These are phyloP conservation scores for Tympanuchus pallidicinctus DNA, from an alignment of 2,113 vertebrate genomes.

Conservation along the genomic window DNA sequence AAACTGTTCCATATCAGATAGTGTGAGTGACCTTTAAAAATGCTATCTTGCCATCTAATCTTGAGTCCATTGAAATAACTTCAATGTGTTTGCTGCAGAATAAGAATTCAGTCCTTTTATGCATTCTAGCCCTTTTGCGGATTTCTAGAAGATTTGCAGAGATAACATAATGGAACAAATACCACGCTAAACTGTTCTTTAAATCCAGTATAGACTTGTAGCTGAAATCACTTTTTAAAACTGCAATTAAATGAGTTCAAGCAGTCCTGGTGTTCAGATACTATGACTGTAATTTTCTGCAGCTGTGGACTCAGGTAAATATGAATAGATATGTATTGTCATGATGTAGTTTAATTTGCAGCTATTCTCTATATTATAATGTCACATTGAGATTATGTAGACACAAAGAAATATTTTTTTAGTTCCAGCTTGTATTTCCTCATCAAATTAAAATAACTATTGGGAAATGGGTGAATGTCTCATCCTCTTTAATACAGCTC, in stretches of 20 bases:
- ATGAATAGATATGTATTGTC: not conserved
- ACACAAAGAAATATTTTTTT: not conserved
- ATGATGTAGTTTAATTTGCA: not conserved
- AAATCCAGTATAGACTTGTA: not conserved
- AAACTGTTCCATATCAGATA: not conserved
- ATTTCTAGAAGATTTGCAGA: slow-evolving; percentile 40
- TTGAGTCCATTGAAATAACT: slow-evolving; percentile 36
- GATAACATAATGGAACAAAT: not conserved
- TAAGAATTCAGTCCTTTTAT: not conserved
- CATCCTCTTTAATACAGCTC: not conserved
- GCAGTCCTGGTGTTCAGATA: not conserved
- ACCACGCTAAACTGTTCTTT: not conserved
- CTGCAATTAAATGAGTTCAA: slow-evolving; percentile 10
- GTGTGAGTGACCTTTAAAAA: slow-evolving; percentile 55
- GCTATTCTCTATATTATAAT: not conserved
- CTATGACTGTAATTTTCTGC: not conserved
- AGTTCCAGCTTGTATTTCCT: not conserved
- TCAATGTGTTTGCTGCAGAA: not conserved
- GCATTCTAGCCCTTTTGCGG: not conserved
- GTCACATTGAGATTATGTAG: not conserved
- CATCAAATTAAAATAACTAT: not conserved
- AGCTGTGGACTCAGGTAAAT: not conserved
- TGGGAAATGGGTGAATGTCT: not conserved
- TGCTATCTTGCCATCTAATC: slow-evolving; percentile 39
- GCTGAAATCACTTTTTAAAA: not conserved